Conservation (phyloP, 2,113 vertebrate genomes). For the Psittacara wagleri region DNA sequence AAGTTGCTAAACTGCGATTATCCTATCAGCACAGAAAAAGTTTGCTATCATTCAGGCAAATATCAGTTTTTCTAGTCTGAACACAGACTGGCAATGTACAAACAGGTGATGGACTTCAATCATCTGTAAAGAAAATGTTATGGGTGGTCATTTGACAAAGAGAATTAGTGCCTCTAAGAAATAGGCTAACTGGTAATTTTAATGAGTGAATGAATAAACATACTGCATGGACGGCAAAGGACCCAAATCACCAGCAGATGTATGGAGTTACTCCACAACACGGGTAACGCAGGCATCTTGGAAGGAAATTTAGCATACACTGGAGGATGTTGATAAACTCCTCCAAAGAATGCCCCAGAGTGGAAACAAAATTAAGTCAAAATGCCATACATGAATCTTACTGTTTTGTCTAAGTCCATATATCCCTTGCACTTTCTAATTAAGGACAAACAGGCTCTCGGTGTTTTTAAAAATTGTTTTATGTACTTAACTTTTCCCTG, state of each 20-base stretch:
- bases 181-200: background rate
- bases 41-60: background rate
- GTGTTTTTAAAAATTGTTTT: slow-evolving; percentile 26
- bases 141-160: background rate
- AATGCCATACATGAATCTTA: background rate
- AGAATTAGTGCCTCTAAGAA: background rate
- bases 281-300: background rate
- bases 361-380: slow-evolving; percentile 6
- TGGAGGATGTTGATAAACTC: background rate
- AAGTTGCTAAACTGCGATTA: background rate
- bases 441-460: slow-evolving; percentile 22
- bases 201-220: background rate
- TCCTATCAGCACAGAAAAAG: background rate
- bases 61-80: background rate
- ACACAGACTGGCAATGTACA: background rate
- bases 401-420: background rate
- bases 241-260: background rate
- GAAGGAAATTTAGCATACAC: background rate
- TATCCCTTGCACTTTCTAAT: slow-evolving; percentile 20
- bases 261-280: background rate
- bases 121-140: background rate
- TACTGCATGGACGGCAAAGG: background rate
- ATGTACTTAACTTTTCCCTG: slow-evolving; percentile 38
- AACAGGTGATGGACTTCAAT: background rate
- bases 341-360: background rate